phyloP scores from a whole-genome alignment of 2,888 invertebrate species.

The Koerneria pararmatus region DNA sequence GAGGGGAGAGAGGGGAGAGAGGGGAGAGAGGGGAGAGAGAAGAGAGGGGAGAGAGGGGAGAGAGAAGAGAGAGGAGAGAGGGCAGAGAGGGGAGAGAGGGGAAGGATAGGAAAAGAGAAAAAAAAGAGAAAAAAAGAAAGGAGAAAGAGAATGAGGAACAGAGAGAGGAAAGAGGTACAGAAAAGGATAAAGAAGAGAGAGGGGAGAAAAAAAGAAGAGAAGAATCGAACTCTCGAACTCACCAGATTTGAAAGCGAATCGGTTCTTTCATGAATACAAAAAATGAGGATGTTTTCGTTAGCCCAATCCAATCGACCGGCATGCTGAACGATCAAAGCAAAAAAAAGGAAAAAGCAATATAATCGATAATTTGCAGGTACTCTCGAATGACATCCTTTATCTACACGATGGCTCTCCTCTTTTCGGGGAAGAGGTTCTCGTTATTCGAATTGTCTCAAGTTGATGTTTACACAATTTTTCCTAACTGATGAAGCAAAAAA shows the following conservation, averaged over 20 bases:
- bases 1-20: background rate
- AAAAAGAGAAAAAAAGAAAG: background rate
- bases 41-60: conserved; percentile 8
- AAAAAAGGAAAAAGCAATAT: too few relatives aligned
- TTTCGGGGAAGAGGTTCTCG: conserved; percentile 49
- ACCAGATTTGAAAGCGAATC: too few relatives aligned
- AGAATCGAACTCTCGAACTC: too few relatives aligned
- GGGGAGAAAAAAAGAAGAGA: background rate
- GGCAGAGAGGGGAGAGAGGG: background rate
- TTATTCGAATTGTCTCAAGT: too few relatives aligned
- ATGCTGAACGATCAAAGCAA: too few relatives aligned
- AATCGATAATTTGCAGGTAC: too few relatives aligned
- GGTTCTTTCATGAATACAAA: background rate
- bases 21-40: conserved; percentile 2
- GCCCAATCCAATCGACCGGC: too few relatives aligned
- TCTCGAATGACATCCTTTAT: conserved; percentile 34
- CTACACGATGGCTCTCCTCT: conserved; percentile 57
- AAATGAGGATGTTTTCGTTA: conserved; percentile 18
- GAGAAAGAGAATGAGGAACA: background rate
- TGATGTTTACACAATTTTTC: too few relatives aligned
- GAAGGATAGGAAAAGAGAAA: background rate
- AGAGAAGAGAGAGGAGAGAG: too few relatives aligned
- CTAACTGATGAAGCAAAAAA: too few relatives aligned
- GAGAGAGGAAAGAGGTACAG: background rate
- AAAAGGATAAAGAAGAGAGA: background rate